A percentile compares a stretch with the other conserved stretches of the same genome.
Evolutionary conservation across 2,888 invertebrate genomes (phyloP).

Genomic region (Dryomyza anilis): DNA sequence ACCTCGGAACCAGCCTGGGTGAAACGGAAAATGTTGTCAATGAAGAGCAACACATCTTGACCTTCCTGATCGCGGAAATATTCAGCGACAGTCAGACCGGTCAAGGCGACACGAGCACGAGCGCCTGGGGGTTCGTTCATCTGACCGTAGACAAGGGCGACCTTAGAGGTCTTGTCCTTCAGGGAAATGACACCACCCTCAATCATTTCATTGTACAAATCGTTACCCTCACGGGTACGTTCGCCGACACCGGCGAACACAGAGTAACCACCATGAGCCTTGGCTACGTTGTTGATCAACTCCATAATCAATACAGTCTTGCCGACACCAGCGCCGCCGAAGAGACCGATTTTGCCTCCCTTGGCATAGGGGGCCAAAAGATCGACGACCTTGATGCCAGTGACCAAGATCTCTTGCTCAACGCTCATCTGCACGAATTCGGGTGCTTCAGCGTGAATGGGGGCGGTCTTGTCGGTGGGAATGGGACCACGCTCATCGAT

Average conservation of each 20-base stretch:
- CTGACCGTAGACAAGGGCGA: slow-evolving; percentile 88
- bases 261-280: slow-evolving; percentile 94
- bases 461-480: slow-evolving; percentile 73
- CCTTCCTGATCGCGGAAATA: slow-evolving; percentile 94
- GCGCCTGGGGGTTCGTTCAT: slow-evolving; percentile 97
- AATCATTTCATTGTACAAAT: slow-evolving; percentile 95
- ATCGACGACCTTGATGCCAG: slow-evolving; percentile 89
- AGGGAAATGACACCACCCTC: slow-evolving; percentile 89
- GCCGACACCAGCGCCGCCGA: slow-evolving; percentile 92
- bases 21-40: slow-evolving; percentile 95
- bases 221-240: slow-evolving; percentile 92
- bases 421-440: slow-evolving; percentile 92
- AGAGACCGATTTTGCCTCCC: slow-evolving; percentile 91
- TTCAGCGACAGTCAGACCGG: slow-evolving; percentile 90
- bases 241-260: slow-evolving; percentile 94
- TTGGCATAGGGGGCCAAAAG: slow-evolving; percentile 88
- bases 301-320: slow-evolving; percentile 96
- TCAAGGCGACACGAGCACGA: slow-evolving; percentile 88
- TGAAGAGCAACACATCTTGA: slow-evolving; percentile 91
- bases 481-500: slow-evolving; percentile 88
- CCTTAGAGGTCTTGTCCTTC: slow-evolving; percentile 84
- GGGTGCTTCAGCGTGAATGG: slow-evolving; percentile 89
- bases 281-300: slow-evolving; percentile 92
- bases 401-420: slow-evolving; percentile 86
- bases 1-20: slow-evolving; percentile 87